A percentile compares a stretch with the other conserved stretches of the same genome.
phyloP scores from a whole-genome alignment of 1,140 invertebrate genomes.

The Trachymyrmex septentrionalis region DNA sequence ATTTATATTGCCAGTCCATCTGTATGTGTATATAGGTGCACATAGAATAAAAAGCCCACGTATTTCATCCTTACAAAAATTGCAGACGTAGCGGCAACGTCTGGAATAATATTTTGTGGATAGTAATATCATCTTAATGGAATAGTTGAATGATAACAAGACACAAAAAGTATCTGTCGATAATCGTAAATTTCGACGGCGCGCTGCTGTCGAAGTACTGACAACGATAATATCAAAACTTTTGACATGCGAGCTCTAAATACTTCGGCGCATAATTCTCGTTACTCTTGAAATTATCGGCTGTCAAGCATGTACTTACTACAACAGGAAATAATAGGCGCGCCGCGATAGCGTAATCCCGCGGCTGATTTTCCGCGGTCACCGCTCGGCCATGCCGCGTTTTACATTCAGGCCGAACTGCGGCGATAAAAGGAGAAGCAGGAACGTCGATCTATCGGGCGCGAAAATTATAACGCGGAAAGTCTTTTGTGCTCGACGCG shows the following conservation, averaged over 20 bases:
- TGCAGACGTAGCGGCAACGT: too few relatives aligned
- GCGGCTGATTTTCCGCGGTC: background rate
- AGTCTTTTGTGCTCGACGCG: constrained; percentile 48
- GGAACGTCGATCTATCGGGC: constrained; percentile 51
- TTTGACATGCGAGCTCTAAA: background rate
- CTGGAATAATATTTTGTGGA: background rate
- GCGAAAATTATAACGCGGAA: constrained; percentile 58
- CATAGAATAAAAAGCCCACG: background rate
- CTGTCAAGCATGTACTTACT: constrained; percentile 70
- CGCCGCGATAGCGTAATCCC: constrained; percentile 68
- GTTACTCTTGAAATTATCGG: constrained; percentile 42
- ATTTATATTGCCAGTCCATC: too few relatives aligned
- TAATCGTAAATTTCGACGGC: background rate
- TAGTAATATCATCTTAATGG: background rate
- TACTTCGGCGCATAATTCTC: constrained; percentile 36
- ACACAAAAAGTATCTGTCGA: background rate
- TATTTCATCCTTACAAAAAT: background rate
- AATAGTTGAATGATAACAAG: background rate
- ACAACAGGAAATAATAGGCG: constrained; percentile 72
- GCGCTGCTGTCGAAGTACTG: background rate
- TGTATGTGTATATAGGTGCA: too few relatives aligned
- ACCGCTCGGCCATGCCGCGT: background rate
- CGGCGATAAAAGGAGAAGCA: constrained; percentile 33
- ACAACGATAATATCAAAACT: constrained; percentile 10
- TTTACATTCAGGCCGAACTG: constrained; percentile 35